Evolutionary conservation across 2,797 vertebrate genomes (phyloP).

Genomic region (Avahi laniger): DNA sequence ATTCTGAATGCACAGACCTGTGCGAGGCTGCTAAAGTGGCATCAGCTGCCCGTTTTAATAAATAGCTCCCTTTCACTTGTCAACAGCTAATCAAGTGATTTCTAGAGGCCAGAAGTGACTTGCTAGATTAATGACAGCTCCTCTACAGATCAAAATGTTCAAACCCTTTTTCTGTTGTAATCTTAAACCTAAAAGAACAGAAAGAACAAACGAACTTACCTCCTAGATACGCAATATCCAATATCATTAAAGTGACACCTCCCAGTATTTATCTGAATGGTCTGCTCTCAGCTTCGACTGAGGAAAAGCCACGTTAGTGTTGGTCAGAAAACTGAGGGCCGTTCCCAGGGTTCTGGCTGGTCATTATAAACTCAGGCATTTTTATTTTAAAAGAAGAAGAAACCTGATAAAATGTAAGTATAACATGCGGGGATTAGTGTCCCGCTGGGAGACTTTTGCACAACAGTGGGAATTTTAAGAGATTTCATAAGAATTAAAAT

Average conservation of each 20-base stretch:
- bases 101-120: slow-evolving; percentile 10
- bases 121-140: neutral
- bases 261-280: neutral
- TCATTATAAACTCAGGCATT: neutral
- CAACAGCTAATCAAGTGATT: slow-evolving; percentile 40
- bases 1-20: neutral
- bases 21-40: neutral
- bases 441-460: neutral
- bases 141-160: neutral
- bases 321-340: neutral
- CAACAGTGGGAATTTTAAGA: slow-evolving; percentile 11
- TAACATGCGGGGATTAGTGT: neutral
- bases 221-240: neutral
- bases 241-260: neutral
- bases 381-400: neutral
- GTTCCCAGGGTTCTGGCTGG: neutral
- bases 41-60: neutral
- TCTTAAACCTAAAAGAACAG: neutral
- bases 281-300: neutral
- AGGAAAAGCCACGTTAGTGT: neutral
- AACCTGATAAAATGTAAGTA: neutral
- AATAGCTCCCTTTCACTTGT: neutral
- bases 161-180: neutral
- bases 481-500: neutral
- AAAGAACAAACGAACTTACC: neutral